These are phyloP conservation scores for Argyrosomus japonicus DNA, from an alignment of 2,113 vertebrate genomes.

Conservation along the genomic window DNA sequence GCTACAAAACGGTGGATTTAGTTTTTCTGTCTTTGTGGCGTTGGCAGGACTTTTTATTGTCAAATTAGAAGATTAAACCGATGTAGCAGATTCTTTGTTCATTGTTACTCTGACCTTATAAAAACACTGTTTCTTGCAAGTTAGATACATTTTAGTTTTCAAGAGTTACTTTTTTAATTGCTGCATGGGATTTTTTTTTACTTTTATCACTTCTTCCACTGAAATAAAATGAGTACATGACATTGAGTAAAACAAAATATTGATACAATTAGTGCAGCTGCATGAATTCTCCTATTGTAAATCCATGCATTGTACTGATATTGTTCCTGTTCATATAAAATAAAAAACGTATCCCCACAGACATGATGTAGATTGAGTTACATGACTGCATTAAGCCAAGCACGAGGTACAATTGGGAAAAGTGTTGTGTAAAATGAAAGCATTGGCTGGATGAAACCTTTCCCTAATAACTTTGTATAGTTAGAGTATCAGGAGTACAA, in stretches of 20 bases:
- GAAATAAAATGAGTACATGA: not conserved
- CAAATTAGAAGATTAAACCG: not conserved
- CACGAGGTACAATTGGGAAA: not conserved
- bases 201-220: not conserved
- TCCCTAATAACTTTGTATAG: not conserved
- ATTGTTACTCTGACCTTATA: not conserved
- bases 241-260: not conserved
- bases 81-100: not conserved
- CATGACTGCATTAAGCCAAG: not conserved
- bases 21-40: not conserved
- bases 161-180: not conserved
- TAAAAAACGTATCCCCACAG: not conserved
- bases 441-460: not conserved
- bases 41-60: not conserved
- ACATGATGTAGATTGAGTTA: not conserved
- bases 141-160: not conserved
- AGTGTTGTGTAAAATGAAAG: not conserved
- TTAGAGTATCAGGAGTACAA: not conserved
- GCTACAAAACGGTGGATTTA: slow-evolving; percentile 26
- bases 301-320: not conserved
- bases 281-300: not conserved
- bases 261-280: not conserved
- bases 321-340: not conserved
- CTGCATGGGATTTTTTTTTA: not conserved
- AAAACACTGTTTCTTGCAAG: not conserved